Evolutionary conservation across 2,113 vertebrate species (phyloP), one percentile per base, ranked within the genome.

Genomic region (Myiozetetes cayanensis): DNA sequence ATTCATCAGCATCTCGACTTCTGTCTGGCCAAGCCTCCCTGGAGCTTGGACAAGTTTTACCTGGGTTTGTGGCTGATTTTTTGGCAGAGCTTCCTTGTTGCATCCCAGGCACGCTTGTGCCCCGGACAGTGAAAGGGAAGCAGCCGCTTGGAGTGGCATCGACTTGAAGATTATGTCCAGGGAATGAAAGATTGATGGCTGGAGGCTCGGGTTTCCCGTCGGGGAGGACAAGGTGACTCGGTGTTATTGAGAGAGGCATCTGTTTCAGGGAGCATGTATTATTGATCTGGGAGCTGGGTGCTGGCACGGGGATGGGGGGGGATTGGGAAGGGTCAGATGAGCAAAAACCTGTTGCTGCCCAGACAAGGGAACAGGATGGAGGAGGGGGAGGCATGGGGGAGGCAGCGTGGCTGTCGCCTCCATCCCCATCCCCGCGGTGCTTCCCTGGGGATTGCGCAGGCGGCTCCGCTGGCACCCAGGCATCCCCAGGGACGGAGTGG

Each of bases 121-220:
- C 85, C 56, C 0, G 2, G 74, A 20, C 11, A 4, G 49, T 86
- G 95, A 90, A 94, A 95, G 82, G 70, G 81, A 93, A 85, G 63
- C 89, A 70, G 90, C 52, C 9, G 0, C 79, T 65, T 83, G 62
- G 83, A 94, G 76, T 76, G 2, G 0, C 91, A n/a, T 90, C 35
- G 19, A 59, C 53, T 44, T 62, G 89, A 85, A 72, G 90, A 94
- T 86, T 41, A 95, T 56, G 78, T 85, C 66, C 73, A 25, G 89
- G 83, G 79, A 82, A 97, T 97, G 94, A 97, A 97, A 97, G 96
- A 97, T 97, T 97, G 95, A 97, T 97, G 96, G 85, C 92, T 0
- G 0, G 39, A 66, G 85, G 90, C 87, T 97, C 95, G 1, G 59
- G 88, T 97, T 96, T 96, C 97, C 81, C 12, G 2, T 31, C 7